Evolutionary conservation across 2,888 invertebrate genomes (phyloP).

Genomic region (Phalera bucephala): DNA sequence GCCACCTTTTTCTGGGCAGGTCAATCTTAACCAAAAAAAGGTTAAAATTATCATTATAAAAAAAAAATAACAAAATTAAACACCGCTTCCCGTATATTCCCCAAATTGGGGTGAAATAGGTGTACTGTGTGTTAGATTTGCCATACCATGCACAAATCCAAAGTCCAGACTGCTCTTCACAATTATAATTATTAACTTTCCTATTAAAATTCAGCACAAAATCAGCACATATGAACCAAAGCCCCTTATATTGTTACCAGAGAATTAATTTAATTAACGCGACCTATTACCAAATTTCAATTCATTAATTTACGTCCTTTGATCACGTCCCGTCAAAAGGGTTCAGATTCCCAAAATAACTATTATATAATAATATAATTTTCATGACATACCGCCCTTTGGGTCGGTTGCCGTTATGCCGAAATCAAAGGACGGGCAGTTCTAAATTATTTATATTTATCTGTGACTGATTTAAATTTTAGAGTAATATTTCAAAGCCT

Average conservation of each 20-base stretch:
- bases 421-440: conserved; percentile 20
- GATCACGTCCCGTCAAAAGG: conserved; percentile 13
- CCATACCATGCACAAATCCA: background rate
- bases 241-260: too few relatives aligned
- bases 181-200: too few relatives aligned
- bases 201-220: too few relatives aligned
- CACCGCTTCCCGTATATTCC: too few relatives aligned
- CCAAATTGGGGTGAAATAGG: too few relatives aligned
- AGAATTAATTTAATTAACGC: background rate
- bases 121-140: background rate
- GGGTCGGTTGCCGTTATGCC: conserved; percentile 9
- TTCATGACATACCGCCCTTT: conserved; percentile 7
- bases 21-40: too few relatives aligned
- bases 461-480: conserved; percentile 20
- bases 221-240: too few relatives aligned
- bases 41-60: too few relatives aligned
- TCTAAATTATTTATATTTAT: conserved; percentile 33
- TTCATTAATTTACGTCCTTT: conserved; percentile 19
- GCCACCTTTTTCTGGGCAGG: too few relatives aligned
- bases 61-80: too few relatives aligned
- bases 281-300: conserved; percentile 1
- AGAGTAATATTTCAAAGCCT: too few relatives aligned
- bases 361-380: conserved; percentile 26
- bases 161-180: too few relatives aligned
- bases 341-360: conserved; percentile 17